Conservation (phyloP, 2,888 invertebrate species). For the Sarcophaga carnaria region DNA sequence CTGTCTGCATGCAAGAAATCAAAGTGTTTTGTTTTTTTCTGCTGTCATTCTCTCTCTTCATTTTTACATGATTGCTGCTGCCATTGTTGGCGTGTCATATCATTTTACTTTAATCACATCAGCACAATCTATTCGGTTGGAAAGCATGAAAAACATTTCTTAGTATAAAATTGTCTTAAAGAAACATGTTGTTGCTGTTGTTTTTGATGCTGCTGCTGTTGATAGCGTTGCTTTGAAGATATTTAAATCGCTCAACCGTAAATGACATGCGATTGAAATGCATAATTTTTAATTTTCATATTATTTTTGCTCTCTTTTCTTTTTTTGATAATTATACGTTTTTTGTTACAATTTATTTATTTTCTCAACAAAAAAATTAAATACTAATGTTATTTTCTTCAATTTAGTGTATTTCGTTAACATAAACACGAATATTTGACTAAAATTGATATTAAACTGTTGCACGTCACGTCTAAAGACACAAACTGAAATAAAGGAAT, state of each 20-base stretch:
- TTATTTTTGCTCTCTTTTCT: not conserved
- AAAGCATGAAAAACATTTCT: not conserved
- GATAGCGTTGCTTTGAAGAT: not conserved
- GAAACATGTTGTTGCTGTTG: not conserved
- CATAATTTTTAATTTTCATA: not conserved
- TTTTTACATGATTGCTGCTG: not conserved
- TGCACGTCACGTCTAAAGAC: too few species aligned
- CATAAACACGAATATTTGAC: too few species aligned
- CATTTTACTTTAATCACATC: conserved; percentile 5
- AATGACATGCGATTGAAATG: not conserved
- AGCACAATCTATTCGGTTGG: not conserved
- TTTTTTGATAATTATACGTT: not conserved
- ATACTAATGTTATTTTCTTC: too few species aligned
- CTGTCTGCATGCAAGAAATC: not conserved
- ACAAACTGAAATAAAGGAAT: too few species aligned
- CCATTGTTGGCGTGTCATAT: conserved; percentile 8
- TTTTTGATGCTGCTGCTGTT: not conserved
- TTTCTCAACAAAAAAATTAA: not conserved
- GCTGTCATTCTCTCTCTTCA: not conserved
- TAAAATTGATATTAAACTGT: too few species aligned
- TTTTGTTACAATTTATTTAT: not conserved
- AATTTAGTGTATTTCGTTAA: too few species aligned
- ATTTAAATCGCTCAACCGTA: not conserved
- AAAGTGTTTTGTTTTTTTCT: not conserved
- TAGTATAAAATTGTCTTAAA: not conserved